Percentiles rank a stretch among this genome's conserved stretches.
phyloP scores from a whole-genome alignment of 2,888 invertebrate genomes.

The Chaitophorus viminalis region DNA sequence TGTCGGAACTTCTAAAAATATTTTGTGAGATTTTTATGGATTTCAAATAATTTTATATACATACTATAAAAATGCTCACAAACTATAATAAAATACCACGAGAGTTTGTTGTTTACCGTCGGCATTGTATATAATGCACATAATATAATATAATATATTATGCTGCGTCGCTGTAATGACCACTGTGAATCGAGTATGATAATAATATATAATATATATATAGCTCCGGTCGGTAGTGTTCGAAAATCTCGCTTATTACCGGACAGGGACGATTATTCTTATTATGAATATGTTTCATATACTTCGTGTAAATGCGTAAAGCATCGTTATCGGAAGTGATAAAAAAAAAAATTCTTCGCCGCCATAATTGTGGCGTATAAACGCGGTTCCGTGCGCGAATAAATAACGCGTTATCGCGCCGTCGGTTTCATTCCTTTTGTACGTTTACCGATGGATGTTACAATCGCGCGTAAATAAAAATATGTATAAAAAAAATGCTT shows the following conservation, averaged over 20 bases:
- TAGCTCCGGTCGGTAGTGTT: neutral
- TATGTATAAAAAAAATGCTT: too few relatives aligned
- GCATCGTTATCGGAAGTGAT: neutral
- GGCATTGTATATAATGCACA: too few relatives aligned
- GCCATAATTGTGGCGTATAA: neutral
- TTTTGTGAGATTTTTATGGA: neutral
- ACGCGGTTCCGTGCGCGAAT: neutral
- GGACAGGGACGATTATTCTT: neutral
- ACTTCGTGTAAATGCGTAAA: neutral
- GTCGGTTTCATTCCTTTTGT: neutral
- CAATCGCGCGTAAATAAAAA: neutral
- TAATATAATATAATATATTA: too few relatives aligned
- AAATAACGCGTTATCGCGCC: neutral
- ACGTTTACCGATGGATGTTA: too few relatives aligned
- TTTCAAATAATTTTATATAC: neutral
- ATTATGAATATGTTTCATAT: neutral
- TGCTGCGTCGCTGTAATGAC: too few relatives aligned
- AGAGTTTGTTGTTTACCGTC: too few relatives aligned
- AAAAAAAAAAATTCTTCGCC: neutral
- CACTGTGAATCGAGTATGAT: neutral
- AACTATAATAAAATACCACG: too few relatives aligned
- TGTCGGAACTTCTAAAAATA: neutral
- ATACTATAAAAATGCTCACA: too few relatives aligned
- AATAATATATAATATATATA: too few relatives aligned
- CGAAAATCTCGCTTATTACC: neutral